These are phyloP conservation scores for Apodemus speciosus DNA, from an alignment of 2,113 vertebrate species.

Conservation along the genomic window DNA sequence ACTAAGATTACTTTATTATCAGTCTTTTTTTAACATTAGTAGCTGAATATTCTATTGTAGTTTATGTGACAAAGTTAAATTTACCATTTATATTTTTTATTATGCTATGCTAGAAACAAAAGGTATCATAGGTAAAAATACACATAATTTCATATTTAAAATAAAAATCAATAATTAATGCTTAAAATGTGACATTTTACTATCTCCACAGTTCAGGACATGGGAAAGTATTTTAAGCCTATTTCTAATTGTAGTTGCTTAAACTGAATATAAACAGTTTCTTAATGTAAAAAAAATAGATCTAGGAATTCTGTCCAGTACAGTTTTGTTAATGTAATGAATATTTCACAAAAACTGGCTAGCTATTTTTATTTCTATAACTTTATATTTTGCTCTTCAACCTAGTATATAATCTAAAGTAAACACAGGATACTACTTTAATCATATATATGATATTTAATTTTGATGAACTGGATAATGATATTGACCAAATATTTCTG, in stretches of 20 bases:
- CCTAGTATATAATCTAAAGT: neutral
- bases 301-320: neutral
- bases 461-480: neutral
- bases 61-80: neutral
- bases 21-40: slow-evolving; percentile 37
- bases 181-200: neutral
- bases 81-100: slow-evolving; percentile 10
- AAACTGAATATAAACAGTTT: neutral
- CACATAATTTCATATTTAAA: slow-evolving; percentile 33
- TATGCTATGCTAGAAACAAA: slow-evolving; percentile 3
- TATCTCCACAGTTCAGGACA: neutral
- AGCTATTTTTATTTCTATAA: neutral
- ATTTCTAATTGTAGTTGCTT: neutral
- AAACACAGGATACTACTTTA: neutral
- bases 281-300: neutral
- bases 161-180: neutral
- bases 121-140: neutral
- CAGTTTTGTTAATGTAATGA: neutral
- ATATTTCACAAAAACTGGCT: neutral
- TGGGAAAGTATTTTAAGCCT: neutral
- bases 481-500: neutral
- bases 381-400: slow-evolving; percentile 11
- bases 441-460: neutral
- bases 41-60: slow-evolving; percentile 31
- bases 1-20: slow-evolving; percentile 41